Conservation (phyloP, 2,797 vertebrate species). For the Zalophus californianus region DNA sequence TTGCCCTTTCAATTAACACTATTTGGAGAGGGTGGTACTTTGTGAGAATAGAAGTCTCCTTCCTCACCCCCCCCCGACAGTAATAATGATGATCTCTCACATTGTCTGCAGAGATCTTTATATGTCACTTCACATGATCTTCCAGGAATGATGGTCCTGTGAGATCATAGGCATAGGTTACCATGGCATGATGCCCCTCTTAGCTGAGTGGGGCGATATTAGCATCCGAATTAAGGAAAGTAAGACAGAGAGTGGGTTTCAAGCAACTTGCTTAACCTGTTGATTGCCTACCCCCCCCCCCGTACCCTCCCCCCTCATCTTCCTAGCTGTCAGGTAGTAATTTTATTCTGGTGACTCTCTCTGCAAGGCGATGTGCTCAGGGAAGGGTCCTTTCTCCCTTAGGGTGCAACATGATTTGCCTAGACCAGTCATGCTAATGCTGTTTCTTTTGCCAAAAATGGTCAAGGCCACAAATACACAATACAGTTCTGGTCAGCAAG, state of each 20-base stretch:
- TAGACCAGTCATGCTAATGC: background rate
- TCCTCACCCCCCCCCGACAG: background rate
- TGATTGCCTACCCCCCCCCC: rapidly evolving
- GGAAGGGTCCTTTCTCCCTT: background rate
- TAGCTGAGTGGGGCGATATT: background rate
- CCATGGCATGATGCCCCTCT: background rate
- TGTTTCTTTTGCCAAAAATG: background rate
- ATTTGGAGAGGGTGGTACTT: background rate
- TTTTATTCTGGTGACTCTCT: background rate
- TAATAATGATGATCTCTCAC: background rate
- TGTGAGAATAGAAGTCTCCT: background rate
- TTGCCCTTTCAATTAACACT: constrained; percentile 7
- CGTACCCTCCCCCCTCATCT: too few relatives aligned
- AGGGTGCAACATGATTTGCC: background rate
- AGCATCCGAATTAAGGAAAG: background rate
- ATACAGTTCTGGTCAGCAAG: background rate
- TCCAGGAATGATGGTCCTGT: background rate
- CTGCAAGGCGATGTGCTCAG: rapidly evolving
- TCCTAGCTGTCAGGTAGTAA: background rate
- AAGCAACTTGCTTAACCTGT: background rate
- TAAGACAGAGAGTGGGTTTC: background rate
- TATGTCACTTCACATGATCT: background rate
- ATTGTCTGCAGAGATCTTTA: background rate
- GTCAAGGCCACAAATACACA: background rate
- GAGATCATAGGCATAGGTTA: background rate